Evolutionary conservation across 2,113 vertebrate species (phyloP).

Genomic region (Centropus unirufus): DNA sequence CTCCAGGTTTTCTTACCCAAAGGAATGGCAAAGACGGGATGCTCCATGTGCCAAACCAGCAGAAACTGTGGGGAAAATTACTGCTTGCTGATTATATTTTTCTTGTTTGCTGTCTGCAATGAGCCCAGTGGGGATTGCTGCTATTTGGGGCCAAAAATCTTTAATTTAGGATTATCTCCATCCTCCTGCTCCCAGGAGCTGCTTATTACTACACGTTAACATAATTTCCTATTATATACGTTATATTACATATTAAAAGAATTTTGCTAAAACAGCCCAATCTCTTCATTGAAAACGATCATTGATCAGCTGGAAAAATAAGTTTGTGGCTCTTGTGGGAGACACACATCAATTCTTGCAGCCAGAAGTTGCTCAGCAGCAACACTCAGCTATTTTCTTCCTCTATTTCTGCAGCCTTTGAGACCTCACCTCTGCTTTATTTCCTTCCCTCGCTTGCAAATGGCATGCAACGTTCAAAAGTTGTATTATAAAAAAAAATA

Average conservation of each 20-base stretch:
- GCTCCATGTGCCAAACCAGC: accelerated
- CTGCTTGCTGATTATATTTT: not conserved
- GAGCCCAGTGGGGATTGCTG: not conserved
- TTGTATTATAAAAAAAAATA: not conserved
- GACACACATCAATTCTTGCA: not conserved
- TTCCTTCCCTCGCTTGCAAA: not conserved
- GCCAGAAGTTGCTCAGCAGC: not conserved
- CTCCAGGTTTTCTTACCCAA: not conserved
- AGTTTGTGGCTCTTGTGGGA: not conserved
- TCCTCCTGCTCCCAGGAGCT: not conserved
- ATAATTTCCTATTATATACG: not conserved
- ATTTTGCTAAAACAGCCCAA: not conserved
- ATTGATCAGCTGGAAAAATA: not conserved
- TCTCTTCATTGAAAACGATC: not conserved
- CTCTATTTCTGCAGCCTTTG: not conserved
- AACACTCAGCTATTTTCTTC: not conserved
- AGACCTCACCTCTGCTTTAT: accelerated
- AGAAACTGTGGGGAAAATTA: not conserved
- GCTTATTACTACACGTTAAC: not conserved
- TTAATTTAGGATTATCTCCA: not conserved
- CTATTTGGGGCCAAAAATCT: not conserved
- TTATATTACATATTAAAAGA: not conserved
- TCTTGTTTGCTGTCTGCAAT: not conserved
- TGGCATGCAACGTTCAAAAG: not conserved
- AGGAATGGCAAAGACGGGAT: not conserved